phyloP scores from a whole-genome alignment of 2,113 vertebrate species.

The Passer montanus region DNA sequence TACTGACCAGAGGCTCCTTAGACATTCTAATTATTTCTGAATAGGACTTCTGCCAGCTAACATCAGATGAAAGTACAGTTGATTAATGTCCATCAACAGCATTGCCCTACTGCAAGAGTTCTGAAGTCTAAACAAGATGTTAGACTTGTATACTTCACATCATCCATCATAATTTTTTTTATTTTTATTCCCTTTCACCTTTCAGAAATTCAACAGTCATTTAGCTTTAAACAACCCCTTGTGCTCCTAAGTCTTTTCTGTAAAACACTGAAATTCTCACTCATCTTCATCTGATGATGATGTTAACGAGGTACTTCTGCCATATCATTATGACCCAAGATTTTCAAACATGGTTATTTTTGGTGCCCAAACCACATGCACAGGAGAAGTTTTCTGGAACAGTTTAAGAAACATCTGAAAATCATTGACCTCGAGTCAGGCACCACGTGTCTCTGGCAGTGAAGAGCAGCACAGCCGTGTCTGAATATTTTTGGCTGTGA shows the following conservation, averaged over 20 bases:
- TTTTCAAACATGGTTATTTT: not conserved
- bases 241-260: not conserved
- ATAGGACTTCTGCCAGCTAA: not conserved
- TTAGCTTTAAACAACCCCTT: not conserved
- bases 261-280: not conserved
- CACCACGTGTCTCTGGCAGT: not conserved
- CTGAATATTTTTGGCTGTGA: not conserved
- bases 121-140: not conserved
- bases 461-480: not conserved
- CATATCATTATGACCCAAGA: not conserved
- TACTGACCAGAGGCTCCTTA: slow-evolving; percentile 9
- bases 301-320: not conserved
- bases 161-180: not conserved
- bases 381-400: not conserved
- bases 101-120: not conserved
- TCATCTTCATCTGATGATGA: not conserved
- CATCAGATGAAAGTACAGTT: not conserved
- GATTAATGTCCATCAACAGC: not conserved
- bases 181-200: not conserved
- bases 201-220: not conserved
- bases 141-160: not conserved
- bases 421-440: not conserved
- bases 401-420: not conserved
- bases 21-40: not conserved
- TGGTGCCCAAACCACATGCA: not conserved